Evolutionary conservation across 1,140 invertebrate species (phyloP).

Genomic region (Heterodera schachtii): DNA sequence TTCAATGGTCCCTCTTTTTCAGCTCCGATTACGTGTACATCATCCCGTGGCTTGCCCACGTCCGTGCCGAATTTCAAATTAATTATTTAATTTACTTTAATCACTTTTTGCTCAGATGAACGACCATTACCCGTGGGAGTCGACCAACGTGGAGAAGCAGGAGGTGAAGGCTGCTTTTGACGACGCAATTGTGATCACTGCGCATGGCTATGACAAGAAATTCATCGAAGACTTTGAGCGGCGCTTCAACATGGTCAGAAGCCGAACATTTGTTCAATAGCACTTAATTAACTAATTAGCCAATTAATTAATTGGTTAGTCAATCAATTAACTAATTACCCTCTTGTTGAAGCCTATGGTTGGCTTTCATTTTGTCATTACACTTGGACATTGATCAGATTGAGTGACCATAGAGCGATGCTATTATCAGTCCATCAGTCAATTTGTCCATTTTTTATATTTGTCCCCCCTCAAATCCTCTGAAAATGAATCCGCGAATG

Average conservation of each 20-base stretch:
- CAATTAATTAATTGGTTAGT: too few relatives aligned
- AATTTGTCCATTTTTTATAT: too few relatives aligned
- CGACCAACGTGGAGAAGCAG: conserved; percentile 59
- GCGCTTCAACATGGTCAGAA: conserved; percentile 48
- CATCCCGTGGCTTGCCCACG: conserved; percentile 63
- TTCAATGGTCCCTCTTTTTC: not conserved
- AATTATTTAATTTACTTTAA: conserved; percentile 1
- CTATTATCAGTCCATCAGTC: too few relatives aligned
- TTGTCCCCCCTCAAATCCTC: too few relatives aligned
- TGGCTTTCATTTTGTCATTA: too few relatives aligned
- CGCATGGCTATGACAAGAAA: conserved; percentile 63
- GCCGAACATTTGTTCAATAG: too few relatives aligned
- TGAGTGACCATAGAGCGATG: too few relatives aligned
- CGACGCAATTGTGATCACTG: conserved; percentile 63
- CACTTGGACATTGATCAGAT: too few relatives aligned
- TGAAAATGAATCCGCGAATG: too few relatives aligned
- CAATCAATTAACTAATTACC: too few relatives aligned
- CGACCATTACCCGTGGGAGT: conserved; percentile 65
- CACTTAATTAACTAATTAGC: too few relatives aligned
- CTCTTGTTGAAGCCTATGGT: too few relatives aligned
- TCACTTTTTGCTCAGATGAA: conserved; percentile 46
- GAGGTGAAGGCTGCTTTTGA: conserved; percentile 63
- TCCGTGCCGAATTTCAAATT: conserved; percentile 33
- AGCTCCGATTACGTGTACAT: conserved; percentile 62
- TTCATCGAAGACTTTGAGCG: conserved; percentile 64